Conservation (phyloP, 2,113 vertebrate species). For the Regulus satrapa region DNA sequence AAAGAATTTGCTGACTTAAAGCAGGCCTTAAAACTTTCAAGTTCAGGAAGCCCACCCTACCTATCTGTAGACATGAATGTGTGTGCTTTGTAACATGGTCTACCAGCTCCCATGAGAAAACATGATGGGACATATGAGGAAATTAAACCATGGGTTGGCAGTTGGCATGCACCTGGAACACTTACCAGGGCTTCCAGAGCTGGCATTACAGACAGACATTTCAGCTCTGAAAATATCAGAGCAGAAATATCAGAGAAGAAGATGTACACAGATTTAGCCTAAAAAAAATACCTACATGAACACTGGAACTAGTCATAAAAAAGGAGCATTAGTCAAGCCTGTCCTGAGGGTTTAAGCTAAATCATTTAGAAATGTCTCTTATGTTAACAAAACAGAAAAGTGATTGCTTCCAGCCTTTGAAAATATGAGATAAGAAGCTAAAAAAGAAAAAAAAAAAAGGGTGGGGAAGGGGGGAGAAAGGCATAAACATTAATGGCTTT, state of each 20-base stretch:
- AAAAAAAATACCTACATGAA: neutral
- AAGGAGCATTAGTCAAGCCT: neutral
- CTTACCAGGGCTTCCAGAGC: neutral
- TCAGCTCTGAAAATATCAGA: neutral
- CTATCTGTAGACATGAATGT: accelerated
- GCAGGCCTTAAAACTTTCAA: neutral
- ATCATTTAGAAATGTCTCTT: neutral
- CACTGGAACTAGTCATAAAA: neutral
- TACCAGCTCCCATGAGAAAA: neutral
- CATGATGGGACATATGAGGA: accelerated
- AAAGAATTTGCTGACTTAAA: neutral
- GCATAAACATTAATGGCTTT: neutral
- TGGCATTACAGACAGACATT: neutral
- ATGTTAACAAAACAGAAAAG: neutral
- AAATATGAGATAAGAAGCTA: neutral
- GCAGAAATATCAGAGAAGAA: neutral
- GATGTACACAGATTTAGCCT: neutral
- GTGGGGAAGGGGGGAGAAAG: accelerated
- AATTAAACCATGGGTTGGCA: neutral
- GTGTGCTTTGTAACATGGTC: accelerated
- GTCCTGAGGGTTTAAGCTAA: neutral
- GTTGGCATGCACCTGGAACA: neutral
- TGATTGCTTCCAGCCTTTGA: neutral
- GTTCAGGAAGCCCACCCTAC: neutral
- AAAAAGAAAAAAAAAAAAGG: neutral